These are phyloP conservation scores for Acrobasis suavella DNA, from an alignment of 2,888 invertebrate species.

Conservation along the genomic window DNA sequence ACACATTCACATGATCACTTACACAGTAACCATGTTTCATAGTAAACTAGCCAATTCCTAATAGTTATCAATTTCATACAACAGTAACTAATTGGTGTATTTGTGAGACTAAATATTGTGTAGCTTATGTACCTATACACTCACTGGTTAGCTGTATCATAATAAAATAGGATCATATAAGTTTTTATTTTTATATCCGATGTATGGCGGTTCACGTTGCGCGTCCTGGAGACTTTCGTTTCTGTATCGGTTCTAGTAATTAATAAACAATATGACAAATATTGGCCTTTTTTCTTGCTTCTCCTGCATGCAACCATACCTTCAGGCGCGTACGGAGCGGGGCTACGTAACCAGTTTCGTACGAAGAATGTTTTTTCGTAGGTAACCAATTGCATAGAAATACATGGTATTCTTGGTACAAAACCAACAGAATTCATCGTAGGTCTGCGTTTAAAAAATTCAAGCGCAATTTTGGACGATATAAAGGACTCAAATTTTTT, in stretches of 20 bases:
- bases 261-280: slow-evolving; percentile 75
- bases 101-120: slow-evolving; percentile 24
- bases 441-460: too few relatives aligned
- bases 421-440: too few relatives aligned
- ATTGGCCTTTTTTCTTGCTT: slow-evolving; percentile 78
- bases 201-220: slow-evolving; percentile 51
- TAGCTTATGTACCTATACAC: slow-evolving; percentile 33
- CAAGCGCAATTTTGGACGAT: too few relatives aligned
- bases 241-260: slow-evolving; percentile 73
- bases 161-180: slow-evolving; percentile 53
- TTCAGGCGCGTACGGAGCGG: slow-evolving; percentile 30
- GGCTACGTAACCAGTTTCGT: too few relatives aligned
- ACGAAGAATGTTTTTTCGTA: too few relatives aligned
- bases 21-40: slow-evolving; percentile 14
- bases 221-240: slow-evolving; percentile 49
- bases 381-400: too few relatives aligned
- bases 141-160: slow-evolving; percentile 35
- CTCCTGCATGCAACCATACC: slow-evolving; percentile 69
- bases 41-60: slow-evolving; percentile 7
- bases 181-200: slow-evolving; percentile 77
- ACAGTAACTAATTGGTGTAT: slow-evolving; percentile 11
- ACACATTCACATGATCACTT: not conserved
- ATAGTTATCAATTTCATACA: slow-evolving; percentile 14
- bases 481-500: too few relatives aligned
- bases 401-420: too few relatives aligned